Base-by-base conservation (phyloP, 2,888 invertebrate genomes). In the Psococerastis gibbosa region DNA sequence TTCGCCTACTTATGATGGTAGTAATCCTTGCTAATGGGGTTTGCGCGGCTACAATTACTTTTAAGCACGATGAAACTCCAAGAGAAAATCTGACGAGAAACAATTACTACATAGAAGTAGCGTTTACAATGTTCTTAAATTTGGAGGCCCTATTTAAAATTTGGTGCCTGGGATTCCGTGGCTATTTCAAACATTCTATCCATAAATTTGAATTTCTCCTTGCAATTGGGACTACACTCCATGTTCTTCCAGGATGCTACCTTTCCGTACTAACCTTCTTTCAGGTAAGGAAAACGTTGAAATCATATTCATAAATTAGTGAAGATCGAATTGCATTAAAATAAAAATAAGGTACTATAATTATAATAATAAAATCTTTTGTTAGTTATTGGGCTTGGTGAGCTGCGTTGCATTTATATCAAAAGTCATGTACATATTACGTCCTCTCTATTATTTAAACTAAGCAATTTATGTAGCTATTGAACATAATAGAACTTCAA, bases 131-230 rank as follows among this genome's bases (percentile, higher is more conserved):
- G 47, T 75, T 98, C 51, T 73, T 99, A 57, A 84, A 94, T 58
- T 64, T 95, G 49, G 98, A 99, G 65, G 88, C 89, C 0, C 58
- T 94, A 27, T 88, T 98, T 57, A 99, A 99, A 66, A 84, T 98
- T 52, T 92, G 92, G 80, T 97, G 97, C 57, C 69, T 97, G 42
- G 95, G 97, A 2, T 84, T 94, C 70, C 74, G 82, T 45, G 88
- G 91, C 9, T 99, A 98, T 58, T 87, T 87, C 64, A 83, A 87
- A 55, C 87, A 97, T 59, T 89, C 94, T 0, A 84, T 94, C 50
- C 95, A 97, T 61, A 97, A 97, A 63, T 97, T 98, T 64, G 98
- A 99, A 62, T 63, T 99, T 31, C 66, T 95, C 1, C 64, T 99
- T 45, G 85, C 89, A 1, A 73, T 94, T 47, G 95, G 95, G 17